These are phyloP conservation scores for Andinoacara biseriatus DNA, from an alignment of 2,113 vertebrate species.

Conservation along the genomic window DNA sequence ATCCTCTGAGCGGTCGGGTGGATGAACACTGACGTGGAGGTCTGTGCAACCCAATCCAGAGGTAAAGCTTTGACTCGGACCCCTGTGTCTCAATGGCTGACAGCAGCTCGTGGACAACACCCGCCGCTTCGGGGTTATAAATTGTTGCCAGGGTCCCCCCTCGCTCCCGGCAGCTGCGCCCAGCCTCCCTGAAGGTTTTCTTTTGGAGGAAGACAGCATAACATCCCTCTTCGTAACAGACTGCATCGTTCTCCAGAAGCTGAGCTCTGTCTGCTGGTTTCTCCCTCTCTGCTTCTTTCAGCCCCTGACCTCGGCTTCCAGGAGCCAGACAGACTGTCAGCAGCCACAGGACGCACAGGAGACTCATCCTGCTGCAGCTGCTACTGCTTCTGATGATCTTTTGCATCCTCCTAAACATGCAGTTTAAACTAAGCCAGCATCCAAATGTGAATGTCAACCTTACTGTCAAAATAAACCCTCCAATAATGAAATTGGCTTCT, in stretches of 20 bases:
- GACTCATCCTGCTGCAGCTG: slow-evolving; percentile 52
- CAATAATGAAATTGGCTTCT: neutral
- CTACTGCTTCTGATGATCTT: slow-evolving; percentile 40
- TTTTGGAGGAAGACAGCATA: slow-evolving; percentile 84
- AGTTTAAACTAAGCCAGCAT: slow-evolving; percentile 53
- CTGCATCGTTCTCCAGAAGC: slow-evolving; percentile 75
- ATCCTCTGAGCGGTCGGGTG: slow-evolving; percentile 85
- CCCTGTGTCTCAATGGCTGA: slow-evolving; percentile 58
- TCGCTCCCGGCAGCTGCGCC: slow-evolving; percentile 84
- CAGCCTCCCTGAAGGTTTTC: slow-evolving; percentile 87
- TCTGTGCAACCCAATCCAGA: slow-evolving; percentile 91
- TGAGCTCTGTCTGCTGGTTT: slow-evolving; percentile 12
- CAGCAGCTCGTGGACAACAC: slow-evolving; percentile 81
- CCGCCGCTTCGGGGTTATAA: slow-evolving; percentile 81
- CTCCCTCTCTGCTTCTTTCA: slow-evolving; percentile 61
- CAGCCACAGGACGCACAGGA: slow-evolving; percentile 61
- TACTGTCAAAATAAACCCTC: slow-evolving; percentile 35
- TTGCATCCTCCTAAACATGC: slow-evolving; percentile 56
- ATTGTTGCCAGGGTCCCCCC: slow-evolving; percentile 88
- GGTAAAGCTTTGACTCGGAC: slow-evolving; percentile 65
- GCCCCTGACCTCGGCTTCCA: slow-evolving; percentile 55
- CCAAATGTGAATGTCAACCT: slow-evolving; percentile 18
- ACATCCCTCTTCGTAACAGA: slow-evolving; percentile 84
- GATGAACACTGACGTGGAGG: slow-evolving; percentile 87
- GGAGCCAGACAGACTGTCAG: slow-evolving; percentile 61